Conservation (phyloP, 2,888 invertebrate species). For the Microdon myrmicae region DNA sequence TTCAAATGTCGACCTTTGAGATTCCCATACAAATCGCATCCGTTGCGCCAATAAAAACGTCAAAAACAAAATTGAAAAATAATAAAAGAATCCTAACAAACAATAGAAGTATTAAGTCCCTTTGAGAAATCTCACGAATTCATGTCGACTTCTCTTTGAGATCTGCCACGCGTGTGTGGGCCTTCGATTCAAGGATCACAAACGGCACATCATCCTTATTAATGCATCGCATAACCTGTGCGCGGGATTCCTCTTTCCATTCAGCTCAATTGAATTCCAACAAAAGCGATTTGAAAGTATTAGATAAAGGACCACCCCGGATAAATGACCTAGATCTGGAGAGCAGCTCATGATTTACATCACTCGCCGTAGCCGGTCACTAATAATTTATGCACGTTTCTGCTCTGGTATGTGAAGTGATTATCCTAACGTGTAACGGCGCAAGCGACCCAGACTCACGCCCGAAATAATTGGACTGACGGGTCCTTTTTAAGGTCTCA, state of each 20-base stretch:
- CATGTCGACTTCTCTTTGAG: slow-evolving; percentile 15
- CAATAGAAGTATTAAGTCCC: slow-evolving; percentile 12
- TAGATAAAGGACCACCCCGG: slow-evolving; percentile 40
- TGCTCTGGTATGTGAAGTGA: slow-evolving; percentile 36
- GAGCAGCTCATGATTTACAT: slow-evolving; percentile 10
- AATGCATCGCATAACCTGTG: slow-evolving; percentile 31
- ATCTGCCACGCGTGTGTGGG: slow-evolving; percentile 60
- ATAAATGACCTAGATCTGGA: slow-evolving; percentile 36
- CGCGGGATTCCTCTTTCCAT: slow-evolving; percentile 11
- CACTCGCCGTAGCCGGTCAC: slow-evolving; percentile 1
- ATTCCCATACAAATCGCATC: slow-evolving; percentile 39
- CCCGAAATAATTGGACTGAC: slow-evolving; percentile 48
- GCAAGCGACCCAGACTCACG: slow-evolving; percentile 39
- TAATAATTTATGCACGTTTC: slow-evolving; percentile 43
- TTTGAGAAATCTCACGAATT: slow-evolving; percentile 33
- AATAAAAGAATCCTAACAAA: slow-evolving; percentile 13
- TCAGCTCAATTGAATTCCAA: slow-evolving; percentile 46
- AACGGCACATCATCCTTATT: slow-evolving; percentile 16
- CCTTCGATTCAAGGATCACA: slow-evolving; percentile 53
- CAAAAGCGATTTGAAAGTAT: slow-evolving; percentile 26
- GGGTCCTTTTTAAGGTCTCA: slow-evolving; percentile 12
- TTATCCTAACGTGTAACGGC: slow-evolving; percentile 28
- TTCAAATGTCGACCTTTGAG: no score
- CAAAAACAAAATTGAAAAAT: slow-evolving; percentile 22
- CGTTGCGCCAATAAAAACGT: slow-evolving; percentile 53